phyloP scores from a whole-genome alignment of 1,140 invertebrate genomes.

The Trichogramma pretiosum region DNA sequence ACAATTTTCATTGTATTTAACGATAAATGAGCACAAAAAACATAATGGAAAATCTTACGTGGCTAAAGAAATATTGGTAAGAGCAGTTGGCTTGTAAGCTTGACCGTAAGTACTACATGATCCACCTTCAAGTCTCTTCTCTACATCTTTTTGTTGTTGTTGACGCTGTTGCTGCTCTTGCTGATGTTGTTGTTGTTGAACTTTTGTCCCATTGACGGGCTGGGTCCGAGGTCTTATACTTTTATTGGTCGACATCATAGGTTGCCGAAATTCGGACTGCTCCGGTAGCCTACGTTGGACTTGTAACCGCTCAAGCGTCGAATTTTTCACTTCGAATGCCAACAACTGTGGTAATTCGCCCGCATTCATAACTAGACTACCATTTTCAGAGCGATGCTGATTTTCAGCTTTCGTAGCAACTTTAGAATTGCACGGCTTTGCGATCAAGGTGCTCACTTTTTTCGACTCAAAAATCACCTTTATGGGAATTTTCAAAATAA shows the following conservation, averaged over 20 bases:
- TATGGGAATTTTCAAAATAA: no score
- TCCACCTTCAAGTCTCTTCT: no score
- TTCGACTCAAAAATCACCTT: constrained; percentile 62
- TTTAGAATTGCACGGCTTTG: constrained; percentile 54
- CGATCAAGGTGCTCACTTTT: constrained; percentile 57
- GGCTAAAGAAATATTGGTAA: no score
- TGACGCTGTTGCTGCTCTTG: no score
- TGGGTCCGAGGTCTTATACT: not conserved
- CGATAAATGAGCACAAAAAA: no score
- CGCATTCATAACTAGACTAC: constrained; percentile 20
- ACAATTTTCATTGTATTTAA: no score
- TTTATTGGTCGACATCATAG: no score
- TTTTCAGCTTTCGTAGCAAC: constrained; percentile 53
- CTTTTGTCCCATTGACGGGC: not conserved
- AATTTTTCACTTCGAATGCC: constrained; percentile 24
- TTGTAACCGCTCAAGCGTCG: constrained; percentile 31
- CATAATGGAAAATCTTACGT: no score
- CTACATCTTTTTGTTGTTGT: no score
- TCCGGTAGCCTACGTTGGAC: constrained; percentile 9
- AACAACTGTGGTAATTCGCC: constrained; percentile 11
- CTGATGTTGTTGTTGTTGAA: not conserved
- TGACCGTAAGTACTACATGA: no score
- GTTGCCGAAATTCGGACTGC: not conserved
- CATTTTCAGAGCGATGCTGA: no score
- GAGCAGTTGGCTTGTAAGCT: no score